Evolutionary conservation across 2,113 vertebrate genomes (phyloP).

Genomic region (Tupaia tana): DNA sequence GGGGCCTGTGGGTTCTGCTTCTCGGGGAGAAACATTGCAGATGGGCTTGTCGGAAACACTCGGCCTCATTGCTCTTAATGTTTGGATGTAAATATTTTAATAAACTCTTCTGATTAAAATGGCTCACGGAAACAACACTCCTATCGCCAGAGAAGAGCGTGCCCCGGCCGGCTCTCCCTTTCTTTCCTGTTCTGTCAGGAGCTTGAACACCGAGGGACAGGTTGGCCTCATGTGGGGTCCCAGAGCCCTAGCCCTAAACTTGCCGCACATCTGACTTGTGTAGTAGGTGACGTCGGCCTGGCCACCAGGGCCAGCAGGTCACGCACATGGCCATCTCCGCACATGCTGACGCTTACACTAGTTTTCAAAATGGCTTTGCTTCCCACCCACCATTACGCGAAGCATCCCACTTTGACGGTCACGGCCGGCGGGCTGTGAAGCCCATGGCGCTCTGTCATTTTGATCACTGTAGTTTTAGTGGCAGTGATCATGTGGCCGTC

Average conservation of each 20-base stretch:
- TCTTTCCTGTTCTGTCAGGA: background rate
- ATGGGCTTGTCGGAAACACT: background rate
- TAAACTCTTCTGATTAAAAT: constrained; percentile 49
- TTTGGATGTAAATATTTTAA: constrained; percentile 56
- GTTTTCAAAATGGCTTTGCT: constrained; percentile 81
- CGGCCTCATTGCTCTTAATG: background rate
- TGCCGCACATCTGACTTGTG: background rate
- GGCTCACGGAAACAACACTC: background rate
- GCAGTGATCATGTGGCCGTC: constrained; percentile 21
- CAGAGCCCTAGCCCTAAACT: background rate
- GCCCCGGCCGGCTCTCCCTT: background rate
- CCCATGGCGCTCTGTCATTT: constrained; percentile 64
- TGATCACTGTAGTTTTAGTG: background rate
- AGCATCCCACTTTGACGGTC: constrained; percentile 79
- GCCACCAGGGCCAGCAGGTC: constrained; percentile 36
- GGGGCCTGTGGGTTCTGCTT: no score
- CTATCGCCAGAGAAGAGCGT: constrained; percentile 24
- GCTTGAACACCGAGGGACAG: constrained; percentile 32
- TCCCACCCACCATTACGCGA: constrained; percentile 67
- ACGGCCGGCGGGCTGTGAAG: constrained; percentile 65
- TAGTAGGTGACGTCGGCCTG: background rate
- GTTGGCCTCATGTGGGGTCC: background rate
- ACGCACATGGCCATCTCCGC: no score
- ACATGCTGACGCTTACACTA: background rate
- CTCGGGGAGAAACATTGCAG: background rate